Evolutionary conservation across 2,113 vertebrate genomes (phyloP).

Genomic region (Tichodroma muraria): DNA sequence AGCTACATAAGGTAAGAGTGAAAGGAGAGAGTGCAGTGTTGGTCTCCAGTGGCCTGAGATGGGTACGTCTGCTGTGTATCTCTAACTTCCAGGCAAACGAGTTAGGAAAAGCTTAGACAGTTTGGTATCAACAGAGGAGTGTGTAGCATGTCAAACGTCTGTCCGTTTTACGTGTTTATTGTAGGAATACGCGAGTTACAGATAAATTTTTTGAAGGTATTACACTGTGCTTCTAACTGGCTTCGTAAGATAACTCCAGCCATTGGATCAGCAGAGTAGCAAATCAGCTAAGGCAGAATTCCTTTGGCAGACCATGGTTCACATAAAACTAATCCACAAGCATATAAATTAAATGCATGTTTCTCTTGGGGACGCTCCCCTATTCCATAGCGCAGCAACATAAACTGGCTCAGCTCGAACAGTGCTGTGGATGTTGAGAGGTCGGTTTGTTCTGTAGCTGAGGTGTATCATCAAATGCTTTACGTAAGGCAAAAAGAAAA

Average conservation of each 20-base stretch:
- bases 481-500: background rate
- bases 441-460: background rate
- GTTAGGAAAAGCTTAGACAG: background rate
- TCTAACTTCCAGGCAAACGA: background rate
- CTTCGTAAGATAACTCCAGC: background rate
- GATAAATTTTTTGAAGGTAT: background rate
- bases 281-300: background rate
- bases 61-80: background rate
- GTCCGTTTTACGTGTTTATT: background rate
- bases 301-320: background rate
- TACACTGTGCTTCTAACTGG: background rate
- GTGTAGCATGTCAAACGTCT: background rate
- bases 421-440: background rate
- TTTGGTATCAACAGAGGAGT: background rate
- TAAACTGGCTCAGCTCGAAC: background rate
- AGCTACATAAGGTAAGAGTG: background rate
- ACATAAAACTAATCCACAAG: slow-evolving; percentile 7
- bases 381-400: background rate
- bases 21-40: background rate
- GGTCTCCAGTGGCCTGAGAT: background rate
- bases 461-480: background rate
- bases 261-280: background rate
- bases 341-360: background rate
- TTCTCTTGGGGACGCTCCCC: background rate
- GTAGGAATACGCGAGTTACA: background rate